Conservation (phyloP, 2,113 vertebrate genomes). For the Coreoperca whiteheadi region DNA sequence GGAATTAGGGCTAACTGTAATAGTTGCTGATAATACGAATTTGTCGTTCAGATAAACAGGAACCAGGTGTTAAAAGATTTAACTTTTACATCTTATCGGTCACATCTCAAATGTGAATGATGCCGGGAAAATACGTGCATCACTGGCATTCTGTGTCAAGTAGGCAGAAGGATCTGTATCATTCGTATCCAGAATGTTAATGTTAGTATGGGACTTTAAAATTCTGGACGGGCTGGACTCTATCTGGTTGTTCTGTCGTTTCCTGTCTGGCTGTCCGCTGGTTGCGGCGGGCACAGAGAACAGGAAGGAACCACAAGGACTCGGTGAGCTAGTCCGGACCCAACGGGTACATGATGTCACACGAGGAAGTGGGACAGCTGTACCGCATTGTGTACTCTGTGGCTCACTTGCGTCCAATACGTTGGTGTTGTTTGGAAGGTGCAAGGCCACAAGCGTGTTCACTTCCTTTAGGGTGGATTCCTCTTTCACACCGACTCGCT, state of each 20-base stretch:
- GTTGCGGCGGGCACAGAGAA: slow-evolving; percentile 54
- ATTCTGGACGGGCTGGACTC: not conserved
- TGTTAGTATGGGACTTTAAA: not conserved
- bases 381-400: slow-evolving; percentile 61
- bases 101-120: not conserved
- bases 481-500: not conserved
- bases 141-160: not conserved
- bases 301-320: slow-evolving; percentile 77
- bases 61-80: not conserved
- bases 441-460: slow-evolving; percentile 59
- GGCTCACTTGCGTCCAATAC: slow-evolving; percentile 50
- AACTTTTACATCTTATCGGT: not conserved
- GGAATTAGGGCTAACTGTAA: not conserved
- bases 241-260: slow-evolving; percentile 59
- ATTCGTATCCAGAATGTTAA: not conserved
- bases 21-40: not conserved
- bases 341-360: slow-evolving; percentile 81
- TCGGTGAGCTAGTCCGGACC: slow-evolving; percentile 52
- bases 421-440: slow-evolving; percentile 33
- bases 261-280: slow-evolving; percentile 69
- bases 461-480: slow-evolving; percentile 43
- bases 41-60: not conserved
- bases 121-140: not conserved
- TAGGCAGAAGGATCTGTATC: not conserved
- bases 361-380: slow-evolving; percentile 75